phyloP scores from a whole-genome alignment of 1,140 invertebrate species.

The Leptonema lineaticorne region DNA sequence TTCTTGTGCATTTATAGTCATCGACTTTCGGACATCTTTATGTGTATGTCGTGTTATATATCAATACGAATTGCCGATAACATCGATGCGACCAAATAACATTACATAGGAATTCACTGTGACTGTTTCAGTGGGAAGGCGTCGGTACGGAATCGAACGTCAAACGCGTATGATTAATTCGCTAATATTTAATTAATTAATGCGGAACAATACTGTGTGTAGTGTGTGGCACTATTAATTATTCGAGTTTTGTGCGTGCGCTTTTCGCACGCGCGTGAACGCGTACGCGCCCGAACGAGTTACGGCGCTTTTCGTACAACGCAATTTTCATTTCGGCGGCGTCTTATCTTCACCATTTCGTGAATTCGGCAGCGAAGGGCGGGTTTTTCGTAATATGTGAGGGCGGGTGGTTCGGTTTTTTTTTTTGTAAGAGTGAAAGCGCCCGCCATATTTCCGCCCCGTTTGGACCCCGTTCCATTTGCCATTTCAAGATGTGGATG shows the following conservation, averaged over 20 bases:
- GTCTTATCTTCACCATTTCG: constrained; percentile 30
- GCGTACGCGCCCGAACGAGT: neutral
- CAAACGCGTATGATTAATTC: constrained; percentile 18
- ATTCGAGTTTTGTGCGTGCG: neutral
- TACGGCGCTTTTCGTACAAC: constrained; percentile 12
- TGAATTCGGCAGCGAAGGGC: too few relatives aligned
- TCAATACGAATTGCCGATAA: neutral
- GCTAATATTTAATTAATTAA: constrained; percentile 20
- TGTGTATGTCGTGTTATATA: neutral
- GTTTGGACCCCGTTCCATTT: neutral
- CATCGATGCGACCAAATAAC: too few relatives aligned
- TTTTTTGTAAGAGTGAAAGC: too few relatives aligned
- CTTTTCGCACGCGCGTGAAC: neutral
- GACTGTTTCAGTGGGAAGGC: too few relatives aligned
- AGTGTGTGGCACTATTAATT: constrained; percentile 20
- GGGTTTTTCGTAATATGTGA: too few relatives aligned
- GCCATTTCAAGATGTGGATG: neutral
- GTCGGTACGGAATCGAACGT: constrained; percentile 9
- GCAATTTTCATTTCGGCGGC: constrained; percentile 34
- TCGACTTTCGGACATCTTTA: too few relatives aligned
- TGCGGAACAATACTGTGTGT: constrained; percentile 9
- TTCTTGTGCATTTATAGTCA: too few relatives aligned
- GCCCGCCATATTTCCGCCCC: neutral
- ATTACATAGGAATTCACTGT: too few relatives aligned
- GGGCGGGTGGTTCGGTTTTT: too few relatives aligned